A percentile compares a stretch with the other conserved stretches of the same genome.
These are phyloP conservation scores for Leptatherina wallacei DNA, from an alignment of 2,797 vertebrate species.

Conservation along the genomic window DNA sequence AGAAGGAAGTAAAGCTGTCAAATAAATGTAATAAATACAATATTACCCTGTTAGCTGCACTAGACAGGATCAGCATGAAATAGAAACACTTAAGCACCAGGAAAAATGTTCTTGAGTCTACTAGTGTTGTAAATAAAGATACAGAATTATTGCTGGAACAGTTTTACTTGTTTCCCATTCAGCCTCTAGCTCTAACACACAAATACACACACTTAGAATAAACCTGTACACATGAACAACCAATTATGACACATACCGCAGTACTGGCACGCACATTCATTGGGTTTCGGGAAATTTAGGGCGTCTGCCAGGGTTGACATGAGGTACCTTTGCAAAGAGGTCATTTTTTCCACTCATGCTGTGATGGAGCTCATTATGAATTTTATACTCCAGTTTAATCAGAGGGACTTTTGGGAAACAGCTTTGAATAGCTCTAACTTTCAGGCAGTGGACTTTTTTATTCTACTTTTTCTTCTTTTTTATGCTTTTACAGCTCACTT, in stretches of 20 bases:
- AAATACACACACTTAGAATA: conserved; percentile 4
- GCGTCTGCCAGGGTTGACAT: conserved; percentile 51
- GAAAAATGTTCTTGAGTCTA: background rate
- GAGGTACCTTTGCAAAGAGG: conserved; percentile 44
- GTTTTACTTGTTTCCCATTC: background rate
- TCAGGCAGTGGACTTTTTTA: conserved; percentile 23
- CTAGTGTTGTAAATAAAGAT: background rate
- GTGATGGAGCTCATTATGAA: conserved; percentile 65
- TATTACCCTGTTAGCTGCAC: background rate
- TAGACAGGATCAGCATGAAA: background rate
- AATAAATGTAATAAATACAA: background rate
- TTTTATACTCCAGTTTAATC: conserved; percentile 64
- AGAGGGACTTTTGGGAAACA: conserved; percentile 52
- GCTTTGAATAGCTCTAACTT: conserved; percentile 36
- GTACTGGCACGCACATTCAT: conserved; percentile 8
- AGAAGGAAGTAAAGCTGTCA: background rate
- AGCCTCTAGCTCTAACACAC: background rate
- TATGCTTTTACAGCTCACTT: background rate
- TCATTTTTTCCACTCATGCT: conserved; percentile 67
- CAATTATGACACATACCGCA: conserved; percentile 11
- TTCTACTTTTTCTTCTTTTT: conserved; percentile 1
- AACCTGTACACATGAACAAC: conserved; percentile 12
- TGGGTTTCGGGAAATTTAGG: conserved; percentile 36
- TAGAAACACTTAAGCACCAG: background rate
- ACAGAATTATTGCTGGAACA: background rate